Base-by-base conservation (phyloP, 1,140 invertebrate species). In the Lethrus apterus region DNA sequence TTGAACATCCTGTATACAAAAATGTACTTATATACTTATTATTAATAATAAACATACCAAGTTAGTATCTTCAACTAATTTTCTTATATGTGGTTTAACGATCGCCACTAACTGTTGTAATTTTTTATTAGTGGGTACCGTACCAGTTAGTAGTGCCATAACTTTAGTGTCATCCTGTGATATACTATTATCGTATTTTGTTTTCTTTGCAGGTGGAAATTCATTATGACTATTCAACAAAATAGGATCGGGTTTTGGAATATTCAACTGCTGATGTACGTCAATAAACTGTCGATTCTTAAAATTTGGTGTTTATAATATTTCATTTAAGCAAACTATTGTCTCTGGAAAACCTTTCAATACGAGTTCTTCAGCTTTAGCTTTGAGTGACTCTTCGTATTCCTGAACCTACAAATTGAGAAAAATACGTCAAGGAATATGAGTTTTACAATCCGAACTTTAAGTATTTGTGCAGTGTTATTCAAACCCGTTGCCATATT, bases 61-160 rank as follows among this genome's bases (percentile, higher is more conserved):
- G 75, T 96, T 94, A 36, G 92, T 84, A 71, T 96, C 89, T 67
- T 96, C 92, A 45, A 97, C 83, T 26, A 96, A 76, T 64, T 93
- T 87, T 57, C 89, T 79, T 58, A 97, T 94, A 52, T 90, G 82
- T 7, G 94, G 93, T 61, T 97, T 96, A 1, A 96, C 86, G 63
- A 86, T 78, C 63, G 86, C 81, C 51, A 95, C 88, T 59, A 96
- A 75, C 50, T 89, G 83, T 59, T 82, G 82, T 14, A 98, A 73
- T 41, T 83, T 78, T 62, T 83, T 80, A 69, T 98, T 98, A 59
- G 82, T 89, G 10, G 85, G 79, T 44, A 93, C 83, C 4, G 80
- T 71, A 7, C 91, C 92, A 57, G 74, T 80, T 2, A 85, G 82
- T 33, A 96, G 68, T 5, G 79, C 75, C 70, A 91, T 78, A 1